A percentile compares a stretch with the other conserved stretches of the same genome.
Conservation (phyloP, 2,113 vertebrate species). For the Sceloporus undulatus region DNA sequence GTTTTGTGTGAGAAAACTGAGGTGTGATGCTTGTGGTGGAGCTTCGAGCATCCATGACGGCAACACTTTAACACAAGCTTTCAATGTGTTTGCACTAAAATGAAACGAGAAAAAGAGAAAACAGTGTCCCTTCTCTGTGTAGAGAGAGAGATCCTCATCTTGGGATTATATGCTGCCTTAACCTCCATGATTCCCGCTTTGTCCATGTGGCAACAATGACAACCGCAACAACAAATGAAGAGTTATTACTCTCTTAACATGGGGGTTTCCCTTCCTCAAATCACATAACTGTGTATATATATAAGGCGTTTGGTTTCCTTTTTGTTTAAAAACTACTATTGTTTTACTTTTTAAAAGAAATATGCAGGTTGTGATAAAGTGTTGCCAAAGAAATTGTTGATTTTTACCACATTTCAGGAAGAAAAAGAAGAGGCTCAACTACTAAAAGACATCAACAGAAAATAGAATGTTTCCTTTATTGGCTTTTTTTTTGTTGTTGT, state of each 20-base stretch:
- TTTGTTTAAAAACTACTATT: constrained; percentile 51
- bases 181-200: constrained; percentile 41
- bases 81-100: constrained; percentile 71
- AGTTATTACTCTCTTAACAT: not conserved
- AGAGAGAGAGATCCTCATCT: not conserved
- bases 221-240: not conserved
- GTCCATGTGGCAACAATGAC: not conserved
- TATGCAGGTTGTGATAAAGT: constrained; percentile 72
- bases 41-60: constrained; percentile 15
- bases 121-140: not conserved
- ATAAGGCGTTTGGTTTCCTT: constrained; percentile 60
- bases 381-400: constrained; percentile 78
- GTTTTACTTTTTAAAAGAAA: constrained; percentile 49
- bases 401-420: constrained; percentile 65
- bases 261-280: constrained; percentile 31
- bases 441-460: constrained; percentile 1
- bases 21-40: not conserved
- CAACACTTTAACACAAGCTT: constrained; percentile 69
- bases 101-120: not conserved
- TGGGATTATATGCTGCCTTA: constrained; percentile 67
- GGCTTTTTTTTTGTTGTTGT: constrained; percentile 25
- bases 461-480: constrained; percentile 1
- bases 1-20: not conserved
- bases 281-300: constrained; percentile 72
- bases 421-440: constrained; percentile 26